Evolutionary conservation across 2,113 vertebrate genomes (phyloP), one percentile per base, ranked within the genome.

Genomic region (Pangasianodon gigas): DNA sequence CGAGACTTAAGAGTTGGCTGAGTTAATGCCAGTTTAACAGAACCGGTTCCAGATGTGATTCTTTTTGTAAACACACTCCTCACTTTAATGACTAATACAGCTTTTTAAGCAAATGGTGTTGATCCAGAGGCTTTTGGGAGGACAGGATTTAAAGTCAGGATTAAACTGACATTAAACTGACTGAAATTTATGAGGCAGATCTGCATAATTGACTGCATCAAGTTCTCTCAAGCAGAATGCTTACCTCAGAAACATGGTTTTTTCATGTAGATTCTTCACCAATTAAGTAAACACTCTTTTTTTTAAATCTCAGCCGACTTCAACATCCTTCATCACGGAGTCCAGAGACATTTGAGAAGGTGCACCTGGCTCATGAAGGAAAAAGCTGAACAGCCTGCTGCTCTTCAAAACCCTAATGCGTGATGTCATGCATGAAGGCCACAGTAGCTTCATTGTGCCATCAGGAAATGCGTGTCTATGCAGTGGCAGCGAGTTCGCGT

Each of bases 391-490:
- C 65, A 54, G 71, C 67, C 6, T 71, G 26, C 44, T 69, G 67
- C 71, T 54, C 81, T 81, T 90, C 74, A 74, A 62, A 88, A 88
- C 16, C 44, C 41, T 80, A 90, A 89, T 32, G 83, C 0, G 58
- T 88, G 84, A 86, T 56, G 87, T 83, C 84, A 90, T 90, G 21
- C 29, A 29, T 81, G 21, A 82, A 89, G 60, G 48, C 56, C 60
- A 91, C 87, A 91, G 89, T 56, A 84, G 58, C 46, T 65, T 91
- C 89, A 88, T 90, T 89, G 88, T 89, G 74, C 52, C 85, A 89
- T 88, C 81, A 85, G 90, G 82, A 87, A 90, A 81, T 11, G 44
- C 19, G 14, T 37, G 90, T 90, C 85, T 85, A 62, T 85, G 6
- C 65, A 48, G 80, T 2, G 62, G 41, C 24, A 19, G 54, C 46